Conservation (phyloP, 2,113 vertebrate species). For the Macrotis lagotis region DNA sequence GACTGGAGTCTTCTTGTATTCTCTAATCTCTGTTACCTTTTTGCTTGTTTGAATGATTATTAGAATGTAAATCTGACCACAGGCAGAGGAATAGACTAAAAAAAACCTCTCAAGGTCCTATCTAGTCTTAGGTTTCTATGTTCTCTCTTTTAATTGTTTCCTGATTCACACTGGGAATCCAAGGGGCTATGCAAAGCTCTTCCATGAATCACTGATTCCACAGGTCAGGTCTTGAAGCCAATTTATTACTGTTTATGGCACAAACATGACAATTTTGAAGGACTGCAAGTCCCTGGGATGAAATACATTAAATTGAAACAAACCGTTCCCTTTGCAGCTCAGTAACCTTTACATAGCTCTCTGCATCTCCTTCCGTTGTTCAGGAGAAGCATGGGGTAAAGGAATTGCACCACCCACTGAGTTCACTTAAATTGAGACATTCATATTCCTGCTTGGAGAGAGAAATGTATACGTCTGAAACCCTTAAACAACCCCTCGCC, state of each 20-base stretch:
- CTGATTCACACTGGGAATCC: background rate
- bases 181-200: background rate
- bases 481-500: constrained; percentile 69
- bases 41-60: background rate
- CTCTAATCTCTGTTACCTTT: background rate
- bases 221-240: background rate
- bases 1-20: background rate
- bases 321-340: constrained; percentile 7
- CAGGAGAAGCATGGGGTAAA: background rate
- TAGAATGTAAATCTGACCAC: background rate
- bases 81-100: background rate
- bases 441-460: constrained; percentile 43
- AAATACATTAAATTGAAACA: background rate
- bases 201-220: background rate
- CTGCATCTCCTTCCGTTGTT: constrained; percentile 12
- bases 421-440: constrained; percentile 52
- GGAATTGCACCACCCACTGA: constrained; percentile 21
- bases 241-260: background rate
- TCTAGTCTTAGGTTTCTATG: background rate
- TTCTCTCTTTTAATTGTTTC: background rate
- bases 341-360: background rate
- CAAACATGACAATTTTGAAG: background rate
- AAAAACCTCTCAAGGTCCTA: background rate
- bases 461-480: constrained; percentile 46
- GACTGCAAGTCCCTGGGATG: background rate